Conservation (phyloP, 2,113 vertebrate species). For the Passerina amoena region DNA sequence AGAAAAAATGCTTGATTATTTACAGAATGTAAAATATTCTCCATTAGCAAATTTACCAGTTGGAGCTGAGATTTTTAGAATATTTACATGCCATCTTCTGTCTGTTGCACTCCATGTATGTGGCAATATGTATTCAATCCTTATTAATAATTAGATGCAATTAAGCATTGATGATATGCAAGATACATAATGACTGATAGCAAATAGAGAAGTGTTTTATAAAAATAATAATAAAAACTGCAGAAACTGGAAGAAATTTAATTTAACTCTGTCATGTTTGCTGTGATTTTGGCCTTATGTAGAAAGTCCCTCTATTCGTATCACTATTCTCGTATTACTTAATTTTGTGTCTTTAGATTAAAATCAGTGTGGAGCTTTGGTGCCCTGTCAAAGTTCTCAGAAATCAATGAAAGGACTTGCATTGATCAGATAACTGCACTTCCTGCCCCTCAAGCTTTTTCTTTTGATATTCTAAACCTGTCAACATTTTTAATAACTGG, state of each 20-base stretch:
- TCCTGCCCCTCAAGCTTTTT: neutral
- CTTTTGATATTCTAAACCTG: neutral
- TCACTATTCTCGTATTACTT: neutral
- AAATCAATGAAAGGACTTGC: neutral
- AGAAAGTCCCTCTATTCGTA: neutral
- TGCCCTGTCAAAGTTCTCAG: neutral
- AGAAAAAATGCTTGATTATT: neutral
- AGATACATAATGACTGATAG: neutral
- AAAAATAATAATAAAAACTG: constrained; percentile 37
- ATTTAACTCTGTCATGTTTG: neutral
- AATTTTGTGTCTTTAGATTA: neutral
- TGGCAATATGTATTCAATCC: neutral
- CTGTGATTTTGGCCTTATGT: neutral
- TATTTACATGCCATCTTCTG: neutral
- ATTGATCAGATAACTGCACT: neutral
- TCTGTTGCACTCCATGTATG: neutral
- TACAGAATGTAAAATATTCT: neutral
- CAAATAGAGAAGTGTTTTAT: neutral
- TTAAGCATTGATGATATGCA: neutral
- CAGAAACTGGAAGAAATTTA: neutral
- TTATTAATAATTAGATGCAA: neutral
- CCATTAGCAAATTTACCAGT: neutral
- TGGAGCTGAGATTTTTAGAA: neutral
- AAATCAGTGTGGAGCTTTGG: neutral
- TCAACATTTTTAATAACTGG: neutral